Base-by-base conservation (phyloP, 2,797 vertebrate genomes). In the Decapterus maruadsi region DNA sequence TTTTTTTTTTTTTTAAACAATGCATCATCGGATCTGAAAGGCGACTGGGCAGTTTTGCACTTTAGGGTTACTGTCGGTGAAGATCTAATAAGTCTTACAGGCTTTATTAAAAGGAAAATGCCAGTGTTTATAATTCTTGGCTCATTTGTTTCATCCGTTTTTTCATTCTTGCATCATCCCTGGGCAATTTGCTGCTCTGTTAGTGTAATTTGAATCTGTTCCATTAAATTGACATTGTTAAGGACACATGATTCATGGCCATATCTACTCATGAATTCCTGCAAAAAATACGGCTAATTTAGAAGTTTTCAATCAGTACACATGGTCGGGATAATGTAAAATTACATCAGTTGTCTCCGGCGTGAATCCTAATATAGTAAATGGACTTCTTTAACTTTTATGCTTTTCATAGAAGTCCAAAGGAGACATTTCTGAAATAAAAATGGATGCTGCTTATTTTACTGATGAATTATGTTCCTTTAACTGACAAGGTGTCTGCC, bases 201-300 rank as follows among this genome's bases (percentile, higher is more conserved):
- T 74, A 67, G 36, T 73, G 70, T 73, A 75, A 79, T 72, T 82
- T 75, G 63, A 88, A 82, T 82, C 38, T 50, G 55, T 80, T 79
- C 72, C 77, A 89, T 88, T 85, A 75, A 76, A 72, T 54, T 73
- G 68, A 72, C 29, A 16, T 68, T 82, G 71, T 82, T 75, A 80
- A 77, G 70, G 82, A 89, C 65, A 71, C 65, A 67, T 83, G 79
- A 81, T 81, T 75, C 68, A 72, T 71, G 56, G 68, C 66, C 68
- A 70, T 45, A 81, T 77, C 64, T 45, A 72, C 72, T 86, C 59
- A 64, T 66, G 57, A 74, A 19, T 77, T 75, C 46, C 42, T 55
- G 17, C 62, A 58, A 82, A 42, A 81, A 82, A 81, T 12, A 71
- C 58, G 43, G 61, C 51, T 77, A 81, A 87, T 73, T 87, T 68